Evolutionary conservation across 2,888 invertebrate species (phyloP), one percentile per base, ranked within the genome.

Genomic region (Eilema caniola): DNA sequence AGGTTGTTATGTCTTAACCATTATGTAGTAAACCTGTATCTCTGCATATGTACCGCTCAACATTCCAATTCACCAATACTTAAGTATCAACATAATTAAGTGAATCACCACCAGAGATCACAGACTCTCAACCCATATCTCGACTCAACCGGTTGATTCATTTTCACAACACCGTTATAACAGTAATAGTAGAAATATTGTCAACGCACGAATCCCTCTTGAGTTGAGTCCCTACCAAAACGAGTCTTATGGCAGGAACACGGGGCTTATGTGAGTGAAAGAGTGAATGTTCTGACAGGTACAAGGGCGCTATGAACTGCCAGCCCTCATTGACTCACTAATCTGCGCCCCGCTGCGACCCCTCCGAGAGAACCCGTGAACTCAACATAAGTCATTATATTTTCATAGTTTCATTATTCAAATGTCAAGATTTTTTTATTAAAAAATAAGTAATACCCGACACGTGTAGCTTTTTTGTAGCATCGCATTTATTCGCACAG

Each of bases 251-350:
- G 62, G 24, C 24, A 16, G 20, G 11, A 41, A 25, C 20, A 41
- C 24, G 62, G 24, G 62, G 24, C 41, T 41, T 25, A 62, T 41
- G 16, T 41, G 37, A 28, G 7, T 60, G 28, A 37, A 37, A 10
- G 60, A 47, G 62, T 31, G 53, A 67, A 67, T 72, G 71, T 76
- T 78, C 66, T 76, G 81, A 76, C 74, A 79, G 70, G 73, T 69
- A 71, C 78, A 57, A 24, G 31, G 10, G n/a, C 16, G 33, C 62
- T 57, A 33, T 65, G 73, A 66, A 56, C 73, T 68, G 67, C 69
- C 62, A 70, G 3, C 65, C 47, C 72, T 53, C 77, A 77, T 83
- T 75, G 71, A 80, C 78, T 79, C 77, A 80, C 73, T 80, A 84
- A 85, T 81, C 72, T 41, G 37, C 62, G 25, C 41, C 62, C 37